Conservation (phyloP, 1,140 invertebrate species). For the Lepidurus couesii region DNA sequence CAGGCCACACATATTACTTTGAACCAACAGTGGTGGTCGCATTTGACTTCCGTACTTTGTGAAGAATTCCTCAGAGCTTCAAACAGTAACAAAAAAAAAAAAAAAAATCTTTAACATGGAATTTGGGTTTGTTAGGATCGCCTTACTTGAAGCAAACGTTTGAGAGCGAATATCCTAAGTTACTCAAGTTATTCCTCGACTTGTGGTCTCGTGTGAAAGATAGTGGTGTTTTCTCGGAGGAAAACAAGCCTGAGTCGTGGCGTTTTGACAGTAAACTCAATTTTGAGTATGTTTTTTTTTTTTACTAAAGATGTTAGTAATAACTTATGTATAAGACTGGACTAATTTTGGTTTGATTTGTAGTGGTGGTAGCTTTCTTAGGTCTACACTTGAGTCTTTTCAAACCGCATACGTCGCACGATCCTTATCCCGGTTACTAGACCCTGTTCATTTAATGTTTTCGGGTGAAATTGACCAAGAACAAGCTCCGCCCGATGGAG, state of each 20-base stretch:
- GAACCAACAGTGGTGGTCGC: conserved; percentile 54
- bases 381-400: conserved; percentile 55
- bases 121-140: conserved; percentile 46
- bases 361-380: conserved; percentile 26
- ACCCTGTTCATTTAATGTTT: conserved; percentile 81
- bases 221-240: conserved; percentile 36
- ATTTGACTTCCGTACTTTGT: conserved; percentile 49
- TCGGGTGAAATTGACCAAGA: conserved; percentile 46
- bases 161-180: conserved; percentile 81
- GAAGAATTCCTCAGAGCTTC: conserved; percentile 51
- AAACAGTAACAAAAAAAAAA: conserved; percentile 45
- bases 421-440: conserved; percentile 72
- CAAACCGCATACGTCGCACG: conserved; percentile 81
- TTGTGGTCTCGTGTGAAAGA: conserved; percentile 56
- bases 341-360: neutral
- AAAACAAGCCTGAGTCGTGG: conserved; percentile 5
- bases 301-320: neutral
- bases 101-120: conserved; percentile 39
- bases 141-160: conserved; percentile 74
- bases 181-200: conserved; percentile 63
- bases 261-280: neutral
- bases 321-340: neutral
- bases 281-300: neutral
- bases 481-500: conserved; percentile 55
- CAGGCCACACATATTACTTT: conserved; percentile 43